A percentile compares a stretch with the other conserved stretches of the same genome.
Conservation (phyloP, 2,888 invertebrate genomes). For the Apotomis betuletana region DNA sequence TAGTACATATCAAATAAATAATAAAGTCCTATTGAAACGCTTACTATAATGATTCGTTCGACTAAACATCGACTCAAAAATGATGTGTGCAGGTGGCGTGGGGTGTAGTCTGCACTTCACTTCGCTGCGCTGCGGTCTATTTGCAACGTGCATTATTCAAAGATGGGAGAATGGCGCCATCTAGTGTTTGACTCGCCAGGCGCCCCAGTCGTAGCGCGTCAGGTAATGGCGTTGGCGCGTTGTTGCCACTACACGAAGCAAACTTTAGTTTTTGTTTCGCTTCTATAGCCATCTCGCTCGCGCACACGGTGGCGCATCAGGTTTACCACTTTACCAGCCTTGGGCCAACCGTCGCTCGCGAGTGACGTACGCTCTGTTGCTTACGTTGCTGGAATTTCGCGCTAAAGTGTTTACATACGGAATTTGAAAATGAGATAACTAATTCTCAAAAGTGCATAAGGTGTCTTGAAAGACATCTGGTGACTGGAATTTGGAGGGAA, state of each 20-base stretch:
- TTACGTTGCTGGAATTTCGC: slow-evolving; percentile 60
- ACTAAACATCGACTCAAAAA: background rate
- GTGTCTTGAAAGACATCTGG: slow-evolving; percentile 9
- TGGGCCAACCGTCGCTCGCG: slow-evolving; percentile 71
- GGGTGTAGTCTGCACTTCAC: background rate
- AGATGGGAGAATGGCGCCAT: slow-evolving; percentile 29
- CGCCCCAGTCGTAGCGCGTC: slow-evolving; percentile 23
- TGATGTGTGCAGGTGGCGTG: background rate
- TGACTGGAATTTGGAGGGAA: slow-evolving; percentile 28
- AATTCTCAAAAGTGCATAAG: slow-evolving; percentile 41
- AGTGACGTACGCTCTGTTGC: slow-evolving; percentile 58
- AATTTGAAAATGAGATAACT: slow-evolving; percentile 64
- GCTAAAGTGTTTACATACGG: slow-evolving; percentile 68
- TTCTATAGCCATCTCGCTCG: slow-evolving; percentile 33
- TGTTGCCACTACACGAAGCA: slow-evolving; percentile 37
- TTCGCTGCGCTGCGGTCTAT: background rate
- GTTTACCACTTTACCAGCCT: slow-evolving; percentile 62
- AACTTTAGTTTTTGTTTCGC: slow-evolving; percentile 38
- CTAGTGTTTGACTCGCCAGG: slow-evolving; percentile 38
- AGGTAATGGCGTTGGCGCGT: slow-evolving; percentile 37
- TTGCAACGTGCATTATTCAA: slow-evolving; percentile 26
- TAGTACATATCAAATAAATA: too few relatives aligned
- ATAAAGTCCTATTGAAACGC: too few relatives aligned
- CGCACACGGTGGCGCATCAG: slow-evolving; percentile 35
- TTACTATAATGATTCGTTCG: too few relatives aligned